Evolutionary conservation across 1,140 invertebrate species (phyloP), one percentile per base, ranked within the genome.

Genomic region (Odontomachus brunneus): DNA sequence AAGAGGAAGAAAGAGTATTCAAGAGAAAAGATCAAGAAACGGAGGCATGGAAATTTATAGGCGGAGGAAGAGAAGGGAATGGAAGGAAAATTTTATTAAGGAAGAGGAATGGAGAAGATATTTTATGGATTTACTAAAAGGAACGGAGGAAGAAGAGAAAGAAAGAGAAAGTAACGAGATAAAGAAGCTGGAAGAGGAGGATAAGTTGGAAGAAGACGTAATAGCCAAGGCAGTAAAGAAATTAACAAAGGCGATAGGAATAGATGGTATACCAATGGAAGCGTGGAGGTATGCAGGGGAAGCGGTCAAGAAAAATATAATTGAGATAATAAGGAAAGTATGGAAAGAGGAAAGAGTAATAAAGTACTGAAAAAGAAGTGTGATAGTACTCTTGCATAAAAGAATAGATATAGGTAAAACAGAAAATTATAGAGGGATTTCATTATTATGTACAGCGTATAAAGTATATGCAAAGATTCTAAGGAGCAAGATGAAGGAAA

Each of bases 201-300:
- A n/a, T n/a, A n/a, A n/a, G n/a, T 22, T 59, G 22, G 55, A 38
- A 11, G 62, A 65, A 3, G 84, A 85, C n/a, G n/a, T n/a, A 33
- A 75, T 76, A 29, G 15, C 1, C 0, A 22, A 49, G 3, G 78
- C 22, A 0, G 48, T 63, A 0, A 69, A 5, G 26, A 74, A 55
- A 15, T 9, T 72, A 19, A 82, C 81, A 38, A 82, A 87, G 38
- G 72, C 72, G 12, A 60, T 22, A 2, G 84, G 71, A 1, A 59
- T 51, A 2, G 75, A 86, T 49, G 63, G 57, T 4, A 74, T 75
- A 0, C 71, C 67, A 17, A 75, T 80, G 19, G 81, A 86, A 65
- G 75, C 48, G 0, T 83, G 62, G 71, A 86, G n/a, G 48, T 78
- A 51, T 12, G 74, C 74, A 0, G 60, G 67, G 22, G 22, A 26